Evolutionary conservation across 1,140 invertebrate species (phyloP), one percentile per base, ranked within the genome.

Genomic region (Hesperophylax magnus): DNA sequence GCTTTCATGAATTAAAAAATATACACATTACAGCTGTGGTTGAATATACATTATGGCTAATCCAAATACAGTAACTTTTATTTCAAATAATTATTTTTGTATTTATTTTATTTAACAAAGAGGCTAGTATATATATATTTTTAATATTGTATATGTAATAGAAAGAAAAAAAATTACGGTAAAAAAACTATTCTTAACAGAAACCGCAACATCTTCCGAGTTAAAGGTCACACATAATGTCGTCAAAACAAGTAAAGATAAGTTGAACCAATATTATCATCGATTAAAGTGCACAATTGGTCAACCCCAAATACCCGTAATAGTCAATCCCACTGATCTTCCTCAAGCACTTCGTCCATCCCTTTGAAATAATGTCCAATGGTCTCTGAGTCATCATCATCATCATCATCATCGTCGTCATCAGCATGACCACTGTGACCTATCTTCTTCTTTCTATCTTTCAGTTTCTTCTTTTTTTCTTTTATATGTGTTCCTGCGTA

Each of bases 301-400:
- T 90, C 89, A 14, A 90, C 86, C 54, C 88, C 88, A 86, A 88
- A 85, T 22, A 89, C 78, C 82, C 88, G 88, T 86, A 86, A 90
- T 89, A 89, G 88, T 89, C 88, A 89, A 87, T 88, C 83, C 88
- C 88, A 90, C 8, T 87, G 86, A 85, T 89, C 88, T 20, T 89
- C 87, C 0, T 89, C 88, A 2, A 89, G 71, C 0, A 85, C 86
- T 22, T 88, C 86, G 71, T 85, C 87, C 2, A 88, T 83, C 18
- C 80, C 80, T 27, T 81, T 53, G 47, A 83, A 61, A 84, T 85
- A 75, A 86, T 56, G 52, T 72, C 8, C 47, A 27, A 81, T 71
- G 0, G 85, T 81, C 86, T 88, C 84, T 86, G 85, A 84, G 87
- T 88, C 39, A 85, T 84, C 63, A 86, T 88, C 61, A 86, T 86